Evolutionary conservation across 2,113 vertebrate species (phyloP), one percentile per base, ranked within the genome.

Genomic region (Dinomys branickii): DNA sequence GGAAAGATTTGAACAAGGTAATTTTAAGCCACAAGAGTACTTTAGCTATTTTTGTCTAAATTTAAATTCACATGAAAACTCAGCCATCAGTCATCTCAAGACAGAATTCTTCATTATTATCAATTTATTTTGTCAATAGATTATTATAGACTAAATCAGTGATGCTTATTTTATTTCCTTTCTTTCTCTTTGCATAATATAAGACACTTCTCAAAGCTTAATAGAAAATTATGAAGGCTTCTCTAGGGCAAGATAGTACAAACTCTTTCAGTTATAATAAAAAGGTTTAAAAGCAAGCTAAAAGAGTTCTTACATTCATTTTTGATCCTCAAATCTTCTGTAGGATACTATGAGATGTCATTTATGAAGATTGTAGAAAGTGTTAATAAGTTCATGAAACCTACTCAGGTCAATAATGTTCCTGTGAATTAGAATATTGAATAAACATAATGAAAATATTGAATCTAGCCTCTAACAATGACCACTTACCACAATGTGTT

Each of bases 201-300:
- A 78, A 0, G 1, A 0, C 4, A 90, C 81, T 88, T 97, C 89
- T 65, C 54, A 96, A 92, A 94, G 69, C 50, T 58, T 87, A 94
- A 88, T 9, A 59, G 33, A 93, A 97, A 97, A 91, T 83, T 78
- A 71, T 22, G 91, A 94, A 96, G 58, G 0, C 38, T 87, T 88
- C 11, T 82, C 69, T 65, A 61, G 82, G n/a, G 41, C 61, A 9
- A 24, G n/a, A 88, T 38, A 13, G 14, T 7, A 63, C 88, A 86
- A 97, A 94, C 65, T 78, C 91, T 95, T 86, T 95, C 1, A 3
- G 94, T 97, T 97, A 59, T 93, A 65, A 94, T 26, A 91, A 96
- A 90, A 78, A 0, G 0, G 85, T 50, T 97, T 85, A 96, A 65
- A 30, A 0, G 82, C 90, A 97, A 92, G 5, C 1, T 30, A 30